These are phyloP conservation scores for Apodemia zela DNA, from an alignment of 2,888 invertebrate species.

Conservation along the genomic window DNA sequence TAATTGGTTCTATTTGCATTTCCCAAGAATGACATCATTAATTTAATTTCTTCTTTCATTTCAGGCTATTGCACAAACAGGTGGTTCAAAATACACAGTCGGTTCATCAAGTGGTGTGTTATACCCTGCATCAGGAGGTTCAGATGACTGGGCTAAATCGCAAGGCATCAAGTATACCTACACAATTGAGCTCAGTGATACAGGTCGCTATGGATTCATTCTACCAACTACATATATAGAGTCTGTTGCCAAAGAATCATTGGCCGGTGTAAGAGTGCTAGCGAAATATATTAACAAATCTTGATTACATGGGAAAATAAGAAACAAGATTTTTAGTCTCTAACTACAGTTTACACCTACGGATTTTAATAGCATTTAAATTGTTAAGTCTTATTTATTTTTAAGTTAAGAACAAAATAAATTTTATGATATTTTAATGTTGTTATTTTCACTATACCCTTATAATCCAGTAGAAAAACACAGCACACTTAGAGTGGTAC, in stretches of 20 bases:
- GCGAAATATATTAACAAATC: conserved; percentile 44
- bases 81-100: conserved; percentile 85
- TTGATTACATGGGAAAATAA: conserved; percentile 22
- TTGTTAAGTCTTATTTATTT: conserved; percentile 30
- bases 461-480: too few species aligned
- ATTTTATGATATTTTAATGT: too few species aligned
- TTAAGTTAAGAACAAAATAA: not conserved
- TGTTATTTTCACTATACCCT: too few species aligned
- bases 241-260: conserved; percentile 87
- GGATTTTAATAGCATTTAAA: conserved; percentile 31
- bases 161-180: conserved; percentile 91
- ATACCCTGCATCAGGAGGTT: conserved; percentile 90
- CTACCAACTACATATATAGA: conserved; percentile 89
- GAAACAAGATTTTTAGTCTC: not conserved
- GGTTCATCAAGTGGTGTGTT: conserved; percentile 89
- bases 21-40: not conserved
- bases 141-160: conserved; percentile 96
- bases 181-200: conserved; percentile 93
- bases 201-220: conserved; percentile 91
- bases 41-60: conserved; percentile 33
- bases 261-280: conserved; percentile 85
- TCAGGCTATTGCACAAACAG: conserved; percentile 80
- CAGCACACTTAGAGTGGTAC: too few species aligned
- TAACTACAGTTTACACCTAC: not conserved
- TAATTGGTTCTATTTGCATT: too few species aligned